phyloP scores from a whole-genome alignment of 2,888 invertebrate species.

The Caenorhabditis becei region DNA sequence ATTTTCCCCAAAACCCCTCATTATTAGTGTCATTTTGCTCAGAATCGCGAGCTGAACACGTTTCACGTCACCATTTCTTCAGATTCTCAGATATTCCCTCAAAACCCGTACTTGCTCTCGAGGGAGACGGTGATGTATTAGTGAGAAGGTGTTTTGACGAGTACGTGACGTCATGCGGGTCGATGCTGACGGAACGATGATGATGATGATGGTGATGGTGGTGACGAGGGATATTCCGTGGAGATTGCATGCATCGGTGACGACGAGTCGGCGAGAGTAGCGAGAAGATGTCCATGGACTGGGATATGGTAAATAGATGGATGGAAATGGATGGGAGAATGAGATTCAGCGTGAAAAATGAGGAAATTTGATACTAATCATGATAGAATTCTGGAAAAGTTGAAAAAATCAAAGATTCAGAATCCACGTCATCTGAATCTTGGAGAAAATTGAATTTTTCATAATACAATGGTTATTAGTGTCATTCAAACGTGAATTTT shows the following conservation, averaged over 20 bases:
- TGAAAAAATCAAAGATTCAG: too few relatives aligned
- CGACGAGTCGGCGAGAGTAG: conserved; percentile 43
- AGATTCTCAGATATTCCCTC: not conserved
- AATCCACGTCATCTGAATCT: too few relatives aligned
- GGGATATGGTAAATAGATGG: too few relatives aligned
- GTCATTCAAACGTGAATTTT: too few relatives aligned
- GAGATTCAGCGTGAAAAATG: not conserved
- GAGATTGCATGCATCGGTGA: conserved; percentile 29
- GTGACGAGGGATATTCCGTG: conserved; percentile 18
- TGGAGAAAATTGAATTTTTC: too few relatives aligned
- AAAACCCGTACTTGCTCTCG: conserved; percentile 14
- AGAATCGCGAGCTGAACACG: not conserved
- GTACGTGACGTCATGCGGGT: conserved; percentile 43
- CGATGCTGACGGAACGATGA: conserved; percentile 52
- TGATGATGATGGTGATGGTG: conserved; percentile 39
- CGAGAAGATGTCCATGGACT: conserved; percentile 48
- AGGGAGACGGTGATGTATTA: conserved; percentile 15
- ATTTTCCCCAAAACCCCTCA: too few relatives aligned
- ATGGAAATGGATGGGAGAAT: not conserved
- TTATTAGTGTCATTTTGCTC: too few relatives aligned
- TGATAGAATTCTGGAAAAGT: too few relatives aligned
- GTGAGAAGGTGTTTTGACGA: conserved; percentile 48
- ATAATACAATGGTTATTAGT: too few relatives aligned
- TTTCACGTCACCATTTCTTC: not conserved
- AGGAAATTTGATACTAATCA: too few relatives aligned